phyloP scores from a whole-genome alignment of 2,888 invertebrate genomes.

The Pegoplata infirma region DNA sequence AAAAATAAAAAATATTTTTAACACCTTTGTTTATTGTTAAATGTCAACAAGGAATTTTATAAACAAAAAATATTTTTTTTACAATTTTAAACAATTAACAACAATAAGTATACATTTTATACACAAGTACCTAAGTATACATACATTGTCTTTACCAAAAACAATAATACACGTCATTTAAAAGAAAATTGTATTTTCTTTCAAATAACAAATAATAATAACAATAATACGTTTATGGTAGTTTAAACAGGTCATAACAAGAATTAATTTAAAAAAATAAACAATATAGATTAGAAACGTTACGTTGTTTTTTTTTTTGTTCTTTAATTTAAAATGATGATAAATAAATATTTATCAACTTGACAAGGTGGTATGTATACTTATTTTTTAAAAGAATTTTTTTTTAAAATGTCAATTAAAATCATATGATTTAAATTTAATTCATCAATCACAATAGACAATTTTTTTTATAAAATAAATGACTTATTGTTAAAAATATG shows the following conservation, averaged over 20 bases:
- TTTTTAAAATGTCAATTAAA: no score
- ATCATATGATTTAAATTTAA: no score
- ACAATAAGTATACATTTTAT: neutral
- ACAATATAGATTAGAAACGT: neutral
- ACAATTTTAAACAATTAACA: neutral
- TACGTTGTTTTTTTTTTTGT: neutral
- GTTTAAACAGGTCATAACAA: neutral
- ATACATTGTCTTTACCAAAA: neutral
- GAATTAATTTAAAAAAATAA: neutral
- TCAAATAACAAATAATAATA: neutral
- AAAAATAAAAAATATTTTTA: neutral
- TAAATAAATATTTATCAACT: neutral
- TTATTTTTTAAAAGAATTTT: no score
- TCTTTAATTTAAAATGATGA: neutral
- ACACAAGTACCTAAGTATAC: neutral
- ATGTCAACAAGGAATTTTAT: neutral
- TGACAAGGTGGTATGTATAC: no score
- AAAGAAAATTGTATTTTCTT: neutral
- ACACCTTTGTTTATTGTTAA: neutral
- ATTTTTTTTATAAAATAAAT: no score
- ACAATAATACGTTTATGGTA: neutral
- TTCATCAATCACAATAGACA: no score
- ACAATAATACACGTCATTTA: slow-evolving; percentile 1
- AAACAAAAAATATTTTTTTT: neutral
- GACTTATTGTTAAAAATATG: no score